A percentile compares a stretch with the other conserved stretches of the same genome.
Evolutionary conservation across 2,888 invertebrate genomes (phyloP).

Genomic region (Iphiclides podalirius): DNA sequence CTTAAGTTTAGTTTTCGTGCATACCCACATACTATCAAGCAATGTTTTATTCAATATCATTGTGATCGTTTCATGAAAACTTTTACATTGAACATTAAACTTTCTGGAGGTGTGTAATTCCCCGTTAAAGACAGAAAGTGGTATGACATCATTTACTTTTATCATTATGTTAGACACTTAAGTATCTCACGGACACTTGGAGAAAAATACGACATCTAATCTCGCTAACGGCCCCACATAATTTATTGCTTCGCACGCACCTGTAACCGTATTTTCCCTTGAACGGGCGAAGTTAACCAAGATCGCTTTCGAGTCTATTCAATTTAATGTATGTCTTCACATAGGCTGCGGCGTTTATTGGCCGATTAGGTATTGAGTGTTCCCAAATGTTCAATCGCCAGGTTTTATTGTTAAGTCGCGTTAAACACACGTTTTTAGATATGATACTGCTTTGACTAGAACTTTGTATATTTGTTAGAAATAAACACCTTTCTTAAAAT

Average conservation of each 20-base stretch:
- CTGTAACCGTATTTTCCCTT: constrained; percentile 4
- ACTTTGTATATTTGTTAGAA: too few species aligned
- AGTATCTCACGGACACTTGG: background rate
- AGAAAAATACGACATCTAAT: constrained; percentile 15
- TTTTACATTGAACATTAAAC: background rate
- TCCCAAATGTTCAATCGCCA: background rate
- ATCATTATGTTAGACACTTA: constrained; percentile 1
- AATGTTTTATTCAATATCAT: background rate
- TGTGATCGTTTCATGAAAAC: background rate
- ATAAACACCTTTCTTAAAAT: too few species aligned
- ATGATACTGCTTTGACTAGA: too few species aligned
- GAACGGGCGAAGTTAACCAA: constrained; percentile 2
- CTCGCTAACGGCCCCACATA: constrained; percentile 11
- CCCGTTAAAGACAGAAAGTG: background rate
- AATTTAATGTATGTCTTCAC: background rate
- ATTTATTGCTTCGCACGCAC: constrained; percentile 13
- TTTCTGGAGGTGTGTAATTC: background rate
- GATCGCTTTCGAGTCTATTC: constrained; percentile 4
- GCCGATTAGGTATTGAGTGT: background rate
- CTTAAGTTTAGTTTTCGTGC: too few species aligned
- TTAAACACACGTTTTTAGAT: too few species aligned
- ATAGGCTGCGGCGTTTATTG: background rate
- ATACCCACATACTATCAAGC: too few species aligned
- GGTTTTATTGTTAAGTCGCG: too few species aligned
- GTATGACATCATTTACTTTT: background rate